phyloP scores from a whole-genome alignment of 1,140 invertebrate species.

The Zaprionus davidi region DNA sequence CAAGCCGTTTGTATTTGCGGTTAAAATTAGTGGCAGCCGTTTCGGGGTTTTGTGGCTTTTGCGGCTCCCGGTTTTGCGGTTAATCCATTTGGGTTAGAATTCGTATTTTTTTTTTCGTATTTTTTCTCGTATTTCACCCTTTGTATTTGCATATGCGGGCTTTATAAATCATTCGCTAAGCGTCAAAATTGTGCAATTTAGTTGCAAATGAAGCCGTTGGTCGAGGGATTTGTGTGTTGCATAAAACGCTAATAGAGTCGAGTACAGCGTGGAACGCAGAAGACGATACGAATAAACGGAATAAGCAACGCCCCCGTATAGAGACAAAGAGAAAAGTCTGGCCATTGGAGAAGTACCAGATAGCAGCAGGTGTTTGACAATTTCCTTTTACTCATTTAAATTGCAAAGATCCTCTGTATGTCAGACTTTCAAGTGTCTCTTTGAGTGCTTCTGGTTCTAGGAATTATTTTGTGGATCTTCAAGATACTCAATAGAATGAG shows the following conservation, averaged over 20 bases:
- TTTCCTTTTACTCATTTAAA: neutral
- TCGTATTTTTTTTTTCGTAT: slow-evolving; percentile 36
- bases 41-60: slow-evolving; percentile 52
- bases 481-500: no score
- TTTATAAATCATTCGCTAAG: slow-evolving; percentile 67
- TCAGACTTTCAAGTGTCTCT: neutral
- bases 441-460: no score
- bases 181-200: slow-evolving; percentile 61
- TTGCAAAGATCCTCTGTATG: neutral
- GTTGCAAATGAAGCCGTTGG: slow-evolving; percentile 48
- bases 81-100: slow-evolving; percentile 60
- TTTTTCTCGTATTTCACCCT: slow-evolving; percentile 2
- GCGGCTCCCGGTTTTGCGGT: slow-evolving; percentile 53
- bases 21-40: slow-evolving; percentile 67
- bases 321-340: neutral
- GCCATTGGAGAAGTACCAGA: neutral
- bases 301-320: neutral
- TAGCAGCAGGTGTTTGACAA: neutral
- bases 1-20: slow-evolving; percentile 57
- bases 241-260: slow-evolving; percentile 35
- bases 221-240: slow-evolving; percentile 19
- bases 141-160: slow-evolving; percentile 46
- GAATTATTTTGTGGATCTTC: no score
- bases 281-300: neutral
- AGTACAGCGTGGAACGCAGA: neutral